phyloP scores from a whole-genome alignment of 1,140 invertebrate genomes.

The Leucophenga varia region DNA sequence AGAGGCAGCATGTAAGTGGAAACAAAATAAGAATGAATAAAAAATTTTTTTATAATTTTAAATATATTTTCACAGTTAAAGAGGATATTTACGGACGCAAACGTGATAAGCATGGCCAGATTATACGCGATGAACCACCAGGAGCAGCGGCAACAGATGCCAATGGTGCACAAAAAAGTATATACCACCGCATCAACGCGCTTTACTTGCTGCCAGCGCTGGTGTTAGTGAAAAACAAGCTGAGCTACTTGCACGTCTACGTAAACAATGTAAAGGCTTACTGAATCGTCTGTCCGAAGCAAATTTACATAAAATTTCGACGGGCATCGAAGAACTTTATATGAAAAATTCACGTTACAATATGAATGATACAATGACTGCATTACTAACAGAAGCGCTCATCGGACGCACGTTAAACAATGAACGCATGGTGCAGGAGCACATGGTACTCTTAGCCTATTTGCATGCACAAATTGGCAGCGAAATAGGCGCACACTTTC shows the following conservation, averaged over 20 bases:
- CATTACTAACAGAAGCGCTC: constrained; percentile 70
- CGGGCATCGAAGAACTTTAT: constrained; percentile 73
- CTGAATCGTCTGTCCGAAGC: constrained; percentile 85
- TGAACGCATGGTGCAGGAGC: constrained; percentile 80
- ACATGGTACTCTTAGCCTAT: constrained; percentile 78
- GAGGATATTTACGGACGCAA: constrained; percentile 95
- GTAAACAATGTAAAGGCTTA: constrained; percentile 81
- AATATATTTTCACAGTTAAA: constrained; percentile 58
- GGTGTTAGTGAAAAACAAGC: constrained; percentile 60
- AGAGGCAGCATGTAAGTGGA: constrained; percentile 20
- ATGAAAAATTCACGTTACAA: constrained; percentile 75
- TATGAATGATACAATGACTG: constrained; percentile 76
- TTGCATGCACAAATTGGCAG: constrained; percentile 88
- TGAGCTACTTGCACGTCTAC: constrained; percentile 66
- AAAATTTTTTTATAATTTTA: neutral
- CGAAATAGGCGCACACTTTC: constrained; percentile 73
- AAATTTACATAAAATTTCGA: constrained; percentile 82
- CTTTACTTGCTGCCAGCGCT: constrained; percentile 43
- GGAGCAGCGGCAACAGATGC: constrained; percentile 12
- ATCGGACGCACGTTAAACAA: constrained; percentile 67
- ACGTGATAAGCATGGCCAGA: constrained; percentile 75
- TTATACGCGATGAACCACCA: constrained; percentile 59
- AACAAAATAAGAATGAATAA: constrained; percentile 12
- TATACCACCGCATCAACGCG: constrained; percentile 78
- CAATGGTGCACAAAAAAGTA: constrained; percentile 62